These are phyloP conservation scores for Rhinolophus ferrumequinum DNA, from an alignment of 2,113 vertebrate genomes.

Conservation along the genomic window DNA sequence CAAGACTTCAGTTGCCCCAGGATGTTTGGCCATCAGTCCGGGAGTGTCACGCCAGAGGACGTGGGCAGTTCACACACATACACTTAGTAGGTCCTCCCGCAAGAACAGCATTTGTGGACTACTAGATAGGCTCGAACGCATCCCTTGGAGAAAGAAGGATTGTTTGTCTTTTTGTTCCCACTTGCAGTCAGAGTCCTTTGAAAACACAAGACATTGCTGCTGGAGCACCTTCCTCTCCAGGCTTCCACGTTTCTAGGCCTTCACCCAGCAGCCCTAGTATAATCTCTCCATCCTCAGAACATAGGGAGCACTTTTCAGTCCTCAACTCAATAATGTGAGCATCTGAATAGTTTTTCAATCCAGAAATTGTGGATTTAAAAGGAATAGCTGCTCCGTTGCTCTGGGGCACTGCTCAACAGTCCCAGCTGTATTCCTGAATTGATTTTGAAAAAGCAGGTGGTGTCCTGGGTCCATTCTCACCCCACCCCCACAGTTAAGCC, in stretches of 20 bases:
- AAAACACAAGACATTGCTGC: not conserved
- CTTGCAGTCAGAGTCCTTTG: not conserved
- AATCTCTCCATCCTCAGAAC: not conserved
- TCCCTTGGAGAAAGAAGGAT: not conserved
- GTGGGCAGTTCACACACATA: not conserved
- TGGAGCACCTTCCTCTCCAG: not conserved
- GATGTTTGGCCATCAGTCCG: not conserved
- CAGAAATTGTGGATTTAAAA: not conserved
- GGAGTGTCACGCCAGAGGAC: not conserved
- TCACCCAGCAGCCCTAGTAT: not conserved
- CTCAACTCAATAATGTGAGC: not conserved
- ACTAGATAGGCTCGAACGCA: not conserved
- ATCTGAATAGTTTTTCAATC: not conserved
- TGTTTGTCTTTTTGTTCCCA: not conserved
- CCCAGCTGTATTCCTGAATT: not conserved
- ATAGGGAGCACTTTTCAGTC: not conserved
- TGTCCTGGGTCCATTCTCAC: not conserved
- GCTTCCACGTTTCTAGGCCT: not conserved
- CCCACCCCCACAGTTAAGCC: not conserved
- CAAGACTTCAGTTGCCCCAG: not conserved
- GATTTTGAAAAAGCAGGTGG: not conserved
- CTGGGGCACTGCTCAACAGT: not conserved
- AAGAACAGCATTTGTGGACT: not conserved
- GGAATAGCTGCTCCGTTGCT: not conserved
- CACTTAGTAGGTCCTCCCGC: not conserved